These are phyloP conservation scores for Aphidius colemani DNA, from an alignment of 2,888 invertebrate genomes.

Conservation along the genomic window DNA sequence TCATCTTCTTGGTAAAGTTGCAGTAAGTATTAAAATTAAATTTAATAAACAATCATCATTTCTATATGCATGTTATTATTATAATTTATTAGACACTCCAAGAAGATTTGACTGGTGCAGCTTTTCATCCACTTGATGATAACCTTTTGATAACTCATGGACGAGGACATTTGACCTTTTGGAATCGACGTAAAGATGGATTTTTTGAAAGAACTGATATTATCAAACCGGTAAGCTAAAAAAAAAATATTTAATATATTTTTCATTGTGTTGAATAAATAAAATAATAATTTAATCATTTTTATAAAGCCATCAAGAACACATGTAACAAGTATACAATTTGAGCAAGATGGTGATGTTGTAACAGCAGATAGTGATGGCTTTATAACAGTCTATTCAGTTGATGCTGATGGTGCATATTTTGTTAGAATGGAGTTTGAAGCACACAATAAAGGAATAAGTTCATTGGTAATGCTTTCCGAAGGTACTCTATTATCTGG, in stretches of 20 bases:
- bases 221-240: conserved; percentile 72
- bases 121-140: conserved; percentile 90
- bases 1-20: conserved; percentile 89
- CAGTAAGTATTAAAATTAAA: conserved; percentile 65
- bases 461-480: conserved; percentile 83
- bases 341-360: conserved; percentile 89
- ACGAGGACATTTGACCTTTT: conserved; percentile 88
- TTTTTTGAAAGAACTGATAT: conserved; percentile 89
- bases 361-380: conserved; percentile 92
- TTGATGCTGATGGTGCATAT: conserved; percentile 87
- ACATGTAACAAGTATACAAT: conserved; percentile 84
- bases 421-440: conserved; percentile 88
- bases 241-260: background rate
- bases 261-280: conserved; percentile 6
- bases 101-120: conserved; percentile 85
- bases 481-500: conserved; percentile 90
- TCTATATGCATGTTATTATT: background rate
- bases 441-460: conserved; percentile 86
- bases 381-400: conserved; percentile 87
- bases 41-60: conserved; percentile 2
- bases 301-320: conserved; percentile 76
- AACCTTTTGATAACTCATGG: conserved; percentile 91
- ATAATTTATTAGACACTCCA: conserved; percentile 73
- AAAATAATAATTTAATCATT: conserved; percentile 27
- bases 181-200: conserved; percentile 89